phyloP scores from a whole-genome alignment of 35 echinoderm and acorn worm genomes.

The Ptychodera flava region DNA sequence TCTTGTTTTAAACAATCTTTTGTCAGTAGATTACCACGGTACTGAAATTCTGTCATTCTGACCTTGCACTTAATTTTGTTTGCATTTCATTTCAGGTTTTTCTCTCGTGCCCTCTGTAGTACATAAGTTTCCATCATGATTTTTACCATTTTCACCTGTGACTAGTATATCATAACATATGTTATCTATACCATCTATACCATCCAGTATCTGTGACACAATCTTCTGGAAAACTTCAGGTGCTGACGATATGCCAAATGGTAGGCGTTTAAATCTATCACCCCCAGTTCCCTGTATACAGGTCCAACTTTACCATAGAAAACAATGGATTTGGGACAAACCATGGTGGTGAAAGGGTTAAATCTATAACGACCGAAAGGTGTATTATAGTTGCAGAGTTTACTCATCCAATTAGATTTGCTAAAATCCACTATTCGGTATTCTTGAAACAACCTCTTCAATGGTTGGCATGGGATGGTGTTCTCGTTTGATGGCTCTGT shows the following conservation, averaged over 20 bases:
- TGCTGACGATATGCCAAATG: too few species aligned
- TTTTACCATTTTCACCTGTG: too few species aligned
- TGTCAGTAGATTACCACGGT: constrained; percentile 42
- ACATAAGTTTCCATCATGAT: constrained; percentile 34
- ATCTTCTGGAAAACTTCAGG: too few species aligned
- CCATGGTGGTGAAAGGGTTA: too few species aligned
- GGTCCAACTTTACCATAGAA: too few species aligned
- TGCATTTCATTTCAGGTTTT: constrained; percentile 29
- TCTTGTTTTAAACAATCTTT: constrained; percentile 34
- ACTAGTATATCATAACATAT: constrained; percentile 14
- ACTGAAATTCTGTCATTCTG: constrained; percentile 4
- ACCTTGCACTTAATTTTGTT: constrained; percentile 59
- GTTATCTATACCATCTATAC: too few species aligned
- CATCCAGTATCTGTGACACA: too few species aligned
- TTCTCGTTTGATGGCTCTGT: constrained; percentile 27
- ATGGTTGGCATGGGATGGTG: constrained; percentile 46
- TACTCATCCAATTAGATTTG: constrained; percentile 48
- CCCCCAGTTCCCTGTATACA: too few species aligned
- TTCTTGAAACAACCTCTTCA: constrained; percentile 40
- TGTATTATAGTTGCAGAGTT: constrained; percentile 57
- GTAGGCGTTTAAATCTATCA: too few species aligned
- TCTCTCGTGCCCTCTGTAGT: neutral
- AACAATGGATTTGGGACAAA: too few species aligned
- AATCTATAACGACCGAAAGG: constrained; percentile 40
- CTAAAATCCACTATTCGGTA: constrained; percentile 47